phyloP scores from a whole-genome alignment of 2,888 invertebrate genomes.

The Phytoseiulus persimilis region DNA sequence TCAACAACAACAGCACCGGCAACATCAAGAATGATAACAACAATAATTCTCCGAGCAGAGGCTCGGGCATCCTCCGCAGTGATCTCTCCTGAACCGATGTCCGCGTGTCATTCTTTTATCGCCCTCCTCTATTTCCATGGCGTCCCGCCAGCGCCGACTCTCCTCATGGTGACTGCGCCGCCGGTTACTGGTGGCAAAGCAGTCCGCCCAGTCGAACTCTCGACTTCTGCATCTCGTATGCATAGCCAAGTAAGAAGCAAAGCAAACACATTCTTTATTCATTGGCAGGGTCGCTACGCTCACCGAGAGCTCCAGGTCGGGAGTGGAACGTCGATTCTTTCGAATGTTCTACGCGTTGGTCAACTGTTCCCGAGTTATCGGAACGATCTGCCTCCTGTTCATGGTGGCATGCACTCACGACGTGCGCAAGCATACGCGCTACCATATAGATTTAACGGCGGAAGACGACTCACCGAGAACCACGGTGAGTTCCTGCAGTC shows the following conservation, averaged over 20 bases:
- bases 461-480: not conserved
- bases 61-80: too few species aligned
- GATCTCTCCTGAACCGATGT: too few species aligned
- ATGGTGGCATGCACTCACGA: slow-evolving; percentile 34
- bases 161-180: not conserved
- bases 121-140: not conserved
- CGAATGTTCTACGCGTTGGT: slow-evolving; percentile 44
- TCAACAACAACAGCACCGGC: not conserved
- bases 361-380: slow-evolving; percentile 44
- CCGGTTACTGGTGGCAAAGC: not conserved
- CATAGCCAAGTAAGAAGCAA: not conserved
- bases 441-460: not conserved
- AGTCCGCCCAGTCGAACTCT: not conserved
- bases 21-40: not conserved
- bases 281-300: slow-evolving; percentile 42
- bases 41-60: too few species aligned
- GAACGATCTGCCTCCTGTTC: slow-evolving; percentile 41
- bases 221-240: not conserved
- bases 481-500: not conserved
- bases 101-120: not conserved
- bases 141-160: not conserved
- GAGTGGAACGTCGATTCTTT: slow-evolving; percentile 43
- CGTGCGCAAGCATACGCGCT: slow-evolving; percentile 18
- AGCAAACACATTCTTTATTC: slow-evolving; percentile 14
- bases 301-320: slow-evolving; percentile 42